Evolutionary conservation across 2,888 invertebrate species (phyloP), one percentile per base, ranked within the genome.

Genomic region (Camptogramma bilineatum): DNA sequence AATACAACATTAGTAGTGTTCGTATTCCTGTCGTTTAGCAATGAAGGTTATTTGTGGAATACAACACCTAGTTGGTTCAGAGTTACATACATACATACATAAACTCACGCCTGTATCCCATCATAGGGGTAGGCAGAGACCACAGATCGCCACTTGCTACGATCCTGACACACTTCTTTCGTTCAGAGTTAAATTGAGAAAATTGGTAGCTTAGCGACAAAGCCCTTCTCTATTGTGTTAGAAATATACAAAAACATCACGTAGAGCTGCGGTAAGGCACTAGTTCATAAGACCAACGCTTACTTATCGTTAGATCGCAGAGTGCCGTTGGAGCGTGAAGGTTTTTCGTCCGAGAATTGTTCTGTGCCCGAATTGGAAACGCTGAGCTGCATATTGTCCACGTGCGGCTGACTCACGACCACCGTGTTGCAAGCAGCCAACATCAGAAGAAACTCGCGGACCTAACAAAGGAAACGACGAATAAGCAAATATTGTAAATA

Each of bases 391-490:
- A 97, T 96, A 39, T 86, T 77, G 82, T 95, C 95, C 46, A 94
- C 92, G 85, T 95, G 95, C 7, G 98, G 98, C 83, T 97, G 96
- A 72, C 98, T 97, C 56, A 99, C 99, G 58, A 99, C 97, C 7
- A 99, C 99, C 0, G 99, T 99, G 91, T 99, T 99, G 88, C 99
- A 99, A 66, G 99, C 95, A 16, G 99, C 97, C 86, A 99, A 93
- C 21, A 98, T 95, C 66, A 99, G 86, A 70, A 99, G 95, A 88
- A 99, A 99, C 84, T 98, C 98, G 76, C 96, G 96, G 34, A 97
- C 95, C 81, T 96, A 94, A 88, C 24, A 59, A 63, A 28, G 18
- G 24, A 58, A 21, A 44, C 39, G 34, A 48, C 47, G 16, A 34
- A 39, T 53, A 18, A 62, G 28, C 46, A 19, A 18, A 42, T 34